phyloP scores from a whole-genome alignment of 1,140 invertebrate genomes.

The Trypoxylus dichotomus region DNA sequence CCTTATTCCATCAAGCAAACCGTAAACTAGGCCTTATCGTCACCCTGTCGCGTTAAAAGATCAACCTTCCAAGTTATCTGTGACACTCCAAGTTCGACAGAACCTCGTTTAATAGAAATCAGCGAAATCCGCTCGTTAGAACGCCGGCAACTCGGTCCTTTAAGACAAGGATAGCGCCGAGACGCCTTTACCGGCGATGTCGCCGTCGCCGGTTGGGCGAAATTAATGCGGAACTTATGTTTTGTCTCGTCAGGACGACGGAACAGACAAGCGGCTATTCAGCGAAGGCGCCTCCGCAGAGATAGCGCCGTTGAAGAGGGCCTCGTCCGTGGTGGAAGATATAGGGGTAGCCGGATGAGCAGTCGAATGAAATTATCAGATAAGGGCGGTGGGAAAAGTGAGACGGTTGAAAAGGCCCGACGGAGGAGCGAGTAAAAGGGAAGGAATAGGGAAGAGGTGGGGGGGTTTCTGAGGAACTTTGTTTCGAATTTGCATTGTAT shows the following conservation, averaged over 20 bases:
- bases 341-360: neutral
- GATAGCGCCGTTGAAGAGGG: neutral
- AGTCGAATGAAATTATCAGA: too few species aligned
- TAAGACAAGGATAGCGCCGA: neutral
- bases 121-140: neutral
- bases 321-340: neutral
- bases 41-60: neutral
- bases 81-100: neutral
- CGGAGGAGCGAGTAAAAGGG: neutral
- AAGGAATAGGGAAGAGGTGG: neutral
- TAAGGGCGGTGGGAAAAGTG: too few species aligned
- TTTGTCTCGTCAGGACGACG: neutral
- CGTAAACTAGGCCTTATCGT: neutral
- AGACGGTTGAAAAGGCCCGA: too few species aligned
- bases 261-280: neutral
- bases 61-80: neutral
- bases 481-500: neutral
- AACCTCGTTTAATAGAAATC: neutral
- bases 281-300: neutral
- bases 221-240: constrained; percentile 3
- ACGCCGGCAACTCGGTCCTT: neutral
- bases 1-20: neutral
- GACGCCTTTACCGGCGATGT: neutral
- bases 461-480: neutral
- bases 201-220: neutral